Evolutionary conservation across 2,113 vertebrate species (phyloP), one percentile per base, ranked within the genome.

Genomic region (Leucopsar rothschildi): DNA sequence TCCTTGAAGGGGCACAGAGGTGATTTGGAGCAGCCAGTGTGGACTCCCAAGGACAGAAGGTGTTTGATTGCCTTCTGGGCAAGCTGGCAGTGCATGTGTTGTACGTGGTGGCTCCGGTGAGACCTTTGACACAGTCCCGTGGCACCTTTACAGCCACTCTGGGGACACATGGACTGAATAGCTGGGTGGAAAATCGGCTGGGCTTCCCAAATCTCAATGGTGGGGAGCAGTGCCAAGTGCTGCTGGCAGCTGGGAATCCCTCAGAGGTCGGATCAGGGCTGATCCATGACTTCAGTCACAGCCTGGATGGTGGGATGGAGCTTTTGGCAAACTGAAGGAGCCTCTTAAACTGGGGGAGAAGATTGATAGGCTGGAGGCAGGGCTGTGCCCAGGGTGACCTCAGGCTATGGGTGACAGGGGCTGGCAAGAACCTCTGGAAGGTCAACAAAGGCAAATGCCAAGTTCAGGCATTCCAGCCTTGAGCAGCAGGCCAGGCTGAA

Each of bases 11-110:
- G 20, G 2, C 44, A 12, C 10, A 19, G 13, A 60, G 29, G 60
- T 23, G 18, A 25, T 31, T 24, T 9, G 42, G 42, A 87, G 24
- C 33, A 47, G 37, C 39, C 82, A 65, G 11, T 1, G 0, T 15
- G 37, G 39, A 18, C 9, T 76, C 10, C 13, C 2, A 28, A 79
- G 39, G 52, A 28, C 33, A 66, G 11, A 25, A 12, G 19, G 42
- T 82, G 18, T 45, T 56, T 1, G 18, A 15, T 4, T 39, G 31
- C 60, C 22, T 61, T 69, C 27, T 70, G 82, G 42, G n/a, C 12
- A 4, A n/a, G 39, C 47, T 33, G 45, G 59, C 60, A 28, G 5
- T 1, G 18, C 20, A 5, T 2, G 1, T 2, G 19, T 9, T 66
- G 14, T 5, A 3, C 1, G 1, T n/a, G 81, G 68, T 81, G 59